Evolutionary conservation across 2,113 vertebrate genomes (phyloP), one percentile per base, ranked within the genome.

Genomic region (Pterocles burchelli): DNA sequence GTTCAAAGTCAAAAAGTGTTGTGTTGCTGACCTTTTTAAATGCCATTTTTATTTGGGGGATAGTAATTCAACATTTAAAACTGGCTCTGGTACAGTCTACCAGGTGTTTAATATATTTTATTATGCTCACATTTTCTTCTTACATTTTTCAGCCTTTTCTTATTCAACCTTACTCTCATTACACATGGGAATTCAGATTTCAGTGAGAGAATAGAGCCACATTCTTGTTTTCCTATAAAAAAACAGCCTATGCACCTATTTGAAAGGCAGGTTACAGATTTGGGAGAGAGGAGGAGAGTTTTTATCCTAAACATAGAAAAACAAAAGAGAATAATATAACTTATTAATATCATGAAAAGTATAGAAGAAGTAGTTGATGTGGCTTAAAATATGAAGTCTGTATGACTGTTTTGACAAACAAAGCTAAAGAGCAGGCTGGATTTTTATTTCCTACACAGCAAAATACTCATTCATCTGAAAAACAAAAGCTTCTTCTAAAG

Each of bases 241-340:
- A 55, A 36, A 46, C 1, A 61, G 3, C 7, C 17, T 25, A 65
- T 31, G 8, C 18, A 36, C 8, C 33, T 7, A 24, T 15, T 21
- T 34, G 31, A 72, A 76, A 80, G 15, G 2, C 31, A 67, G 62
- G 11, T 28, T 43, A 54, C 2, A 1, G 2, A 17, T 48, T 22
- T 38, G 9, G 5, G 6, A 20, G 4, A 14, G 26, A 6, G 7
- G 2, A 2, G 14, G 10, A 66, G 7, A 67, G 11, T 2, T 84
- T 84, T 80, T 73, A 6, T 55, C 21, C 25, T 48, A 68, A 80
- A 65, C 1, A 7, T 1, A 61, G 14, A 75, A 72, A 67, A 4
- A 24, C 48, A 72, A 74, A 85, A 41, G 34, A 31, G 3, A 61
- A 68, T 46, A 68, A 54, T 68, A 52, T 26, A 51, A 36, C 21